Base-by-base conservation (phyloP, 1,140 invertebrate species). In the Dreissena polymorpha region DNA sequence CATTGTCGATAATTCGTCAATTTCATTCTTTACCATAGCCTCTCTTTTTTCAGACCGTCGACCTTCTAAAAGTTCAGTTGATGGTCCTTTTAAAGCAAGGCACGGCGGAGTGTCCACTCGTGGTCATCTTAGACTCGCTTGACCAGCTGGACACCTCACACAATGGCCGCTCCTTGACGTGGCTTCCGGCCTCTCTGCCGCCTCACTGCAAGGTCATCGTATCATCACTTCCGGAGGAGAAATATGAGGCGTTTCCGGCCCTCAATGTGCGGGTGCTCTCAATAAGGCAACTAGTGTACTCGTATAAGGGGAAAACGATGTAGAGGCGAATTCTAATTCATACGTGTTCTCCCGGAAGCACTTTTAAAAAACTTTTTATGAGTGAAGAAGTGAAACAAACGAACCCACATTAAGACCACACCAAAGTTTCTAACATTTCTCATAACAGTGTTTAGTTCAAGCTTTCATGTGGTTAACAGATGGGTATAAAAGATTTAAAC, bases 161-260 rank as follows among this genome's bases (percentile, higher is more conserved):
- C 55, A 79, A 85, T 69, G 88, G 87, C 1, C 76, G 87, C 51
- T 78, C 87, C 21, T 71, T 90, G 16, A 78, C 77, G 49, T 91
- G 90, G 90, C 64, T 92, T 21, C 83, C 85, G 2, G 50, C 51
- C 2, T 68, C 81, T 14, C 70, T 91, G 10, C 80, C 86, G 13
- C 10, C 53, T 13, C 55, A 87, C 78, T 86, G 87, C 0, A 89
- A 89, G 68, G 96, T 99, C 85, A 96, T 99, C 67, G 95, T 98
- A 12, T 92, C 91, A 6, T 90, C 90, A 14, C 80, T 91, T 60
- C 88, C 90, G 12, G 90, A 91, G 18, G 74, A 85, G 18, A 63
- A 86, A n/a, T 89, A 89, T 64, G 81, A 89, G 70, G 87, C 83
- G 49, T 89, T 89, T 74, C 89, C 88, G n/a, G 77, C 68, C 16